A percentile compares a stretch with the other conserved stretches of the same genome.
phyloP scores from a whole-genome alignment of 2,888 invertebrate species.

The Pseudococcus longispinus region DNA sequence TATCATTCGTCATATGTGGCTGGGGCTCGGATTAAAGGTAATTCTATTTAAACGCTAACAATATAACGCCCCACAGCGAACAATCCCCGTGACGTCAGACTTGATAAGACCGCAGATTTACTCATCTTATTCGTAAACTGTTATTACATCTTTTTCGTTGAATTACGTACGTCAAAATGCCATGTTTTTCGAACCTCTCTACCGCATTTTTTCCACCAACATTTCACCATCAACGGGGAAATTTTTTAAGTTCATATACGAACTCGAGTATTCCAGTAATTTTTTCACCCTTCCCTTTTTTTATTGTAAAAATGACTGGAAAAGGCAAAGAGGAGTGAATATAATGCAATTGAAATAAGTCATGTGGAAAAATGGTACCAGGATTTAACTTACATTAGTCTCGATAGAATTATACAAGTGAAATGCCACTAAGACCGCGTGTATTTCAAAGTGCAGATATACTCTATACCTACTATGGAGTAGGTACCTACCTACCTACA shows the following conservation, averaged over 20 bases:
- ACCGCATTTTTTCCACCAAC: not conserved
- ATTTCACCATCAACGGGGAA: not conserved
- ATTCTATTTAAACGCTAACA: not conserved
- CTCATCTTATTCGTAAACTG: not conserved
- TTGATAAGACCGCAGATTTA: slow-evolving; percentile 17
- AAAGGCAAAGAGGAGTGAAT: not conserved
- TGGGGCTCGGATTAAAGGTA: slow-evolving; percentile 18
- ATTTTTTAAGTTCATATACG: no score
- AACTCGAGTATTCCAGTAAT: not conserved
- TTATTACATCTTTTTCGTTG: not conserved
- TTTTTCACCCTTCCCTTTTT: not conserved
- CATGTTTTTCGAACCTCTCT: not conserved
- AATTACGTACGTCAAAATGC: slow-evolving; percentile 20
- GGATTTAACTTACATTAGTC: not conserved
- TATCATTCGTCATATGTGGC: not conserved
- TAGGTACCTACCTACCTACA: not conserved
- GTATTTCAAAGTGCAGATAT: not conserved
- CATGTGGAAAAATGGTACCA: not conserved
- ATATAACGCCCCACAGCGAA: not conserved
- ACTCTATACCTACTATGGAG: not conserved
- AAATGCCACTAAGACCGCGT: not conserved
- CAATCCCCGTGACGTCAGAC: not conserved
- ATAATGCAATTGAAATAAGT: slow-evolving; percentile 7
- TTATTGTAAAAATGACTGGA: not conserved
- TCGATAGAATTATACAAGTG: not conserved